Evolutionary conservation across 1,140 invertebrate species (phyloP).

Genomic region (Papilio helenus): DNA sequence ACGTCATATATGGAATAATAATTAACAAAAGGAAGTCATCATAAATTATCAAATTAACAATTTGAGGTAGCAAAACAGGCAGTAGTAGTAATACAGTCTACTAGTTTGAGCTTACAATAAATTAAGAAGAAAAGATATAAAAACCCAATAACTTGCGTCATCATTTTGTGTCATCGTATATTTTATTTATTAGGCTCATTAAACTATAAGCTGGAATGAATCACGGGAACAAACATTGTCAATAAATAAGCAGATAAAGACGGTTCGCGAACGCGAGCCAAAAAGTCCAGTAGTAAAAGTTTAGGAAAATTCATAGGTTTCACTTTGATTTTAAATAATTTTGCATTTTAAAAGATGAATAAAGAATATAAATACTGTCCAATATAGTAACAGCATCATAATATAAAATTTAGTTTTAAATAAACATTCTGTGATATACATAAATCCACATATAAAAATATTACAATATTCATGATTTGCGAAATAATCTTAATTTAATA

Average conservation of each 20-base stretch:
- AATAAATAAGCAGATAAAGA: no score
- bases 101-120: neutral
- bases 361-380: neutral
- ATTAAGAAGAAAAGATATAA: neutral
- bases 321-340: neutral
- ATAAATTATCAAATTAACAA: neutral
- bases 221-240: no score
- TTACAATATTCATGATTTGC: neutral
- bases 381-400: neutral
- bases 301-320: neutral
- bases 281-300: no score
- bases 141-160: neutral
- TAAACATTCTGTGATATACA: neutral
- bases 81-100: neutral
- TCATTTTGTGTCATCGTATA: neutral
- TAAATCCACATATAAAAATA: neutral
- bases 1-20: neutral
- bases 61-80: conserved; percentile 6
- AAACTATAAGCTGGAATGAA: no score
- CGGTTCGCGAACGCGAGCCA: no score
- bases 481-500: neutral
- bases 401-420: neutral
- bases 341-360: neutral
- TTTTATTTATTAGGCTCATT: no score
- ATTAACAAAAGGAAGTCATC: neutral